Conservation (phyloP, 2,888 invertebrate genomes). For the Pycnomerus fuliginosus region DNA sequence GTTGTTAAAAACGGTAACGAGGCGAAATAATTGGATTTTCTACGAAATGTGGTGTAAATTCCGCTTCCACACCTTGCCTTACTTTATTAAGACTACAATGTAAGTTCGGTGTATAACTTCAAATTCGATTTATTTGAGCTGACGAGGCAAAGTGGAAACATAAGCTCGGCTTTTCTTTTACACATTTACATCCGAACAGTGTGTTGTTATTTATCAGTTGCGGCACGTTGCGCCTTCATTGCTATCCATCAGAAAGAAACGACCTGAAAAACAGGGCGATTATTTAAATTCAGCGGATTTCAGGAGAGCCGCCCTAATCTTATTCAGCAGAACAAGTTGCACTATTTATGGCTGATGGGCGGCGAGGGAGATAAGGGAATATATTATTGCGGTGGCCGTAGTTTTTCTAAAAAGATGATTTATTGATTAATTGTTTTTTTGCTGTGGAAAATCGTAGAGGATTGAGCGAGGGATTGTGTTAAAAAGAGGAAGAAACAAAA, state of each 20-base stretch:
- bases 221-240: constrained; percentile 46
- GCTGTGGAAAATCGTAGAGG: too few species aligned
- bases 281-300: constrained; percentile 40
- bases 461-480: too few species aligned
- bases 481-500: too few species aligned
- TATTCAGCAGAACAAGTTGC: too few species aligned
- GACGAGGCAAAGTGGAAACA: constrained; percentile 8
- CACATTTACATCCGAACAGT: constrained; percentile 40
- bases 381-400: too few species aligned
- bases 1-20: constrained; percentile 18
- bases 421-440: too few species aligned
- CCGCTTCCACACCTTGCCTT: constrained; percentile 1
- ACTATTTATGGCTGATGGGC: too few species aligned
- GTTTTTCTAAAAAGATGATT: too few species aligned
- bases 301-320: too few species aligned
- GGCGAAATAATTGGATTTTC: constrained; percentile 5
- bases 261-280: constrained; percentile 44
- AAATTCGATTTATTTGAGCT: constrained; percentile 18
- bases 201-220: constrained; percentile 38
- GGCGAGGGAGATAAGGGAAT: too few species aligned
- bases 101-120: background rate
- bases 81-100: constrained; percentile 3
- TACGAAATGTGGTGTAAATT: constrained; percentile 2
- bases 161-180: constrained; percentile 26
- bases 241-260: constrained; percentile 45